Base-by-base conservation (phyloP, 2,113 vertebrate genomes). In the Vicugna pacos region DNA sequence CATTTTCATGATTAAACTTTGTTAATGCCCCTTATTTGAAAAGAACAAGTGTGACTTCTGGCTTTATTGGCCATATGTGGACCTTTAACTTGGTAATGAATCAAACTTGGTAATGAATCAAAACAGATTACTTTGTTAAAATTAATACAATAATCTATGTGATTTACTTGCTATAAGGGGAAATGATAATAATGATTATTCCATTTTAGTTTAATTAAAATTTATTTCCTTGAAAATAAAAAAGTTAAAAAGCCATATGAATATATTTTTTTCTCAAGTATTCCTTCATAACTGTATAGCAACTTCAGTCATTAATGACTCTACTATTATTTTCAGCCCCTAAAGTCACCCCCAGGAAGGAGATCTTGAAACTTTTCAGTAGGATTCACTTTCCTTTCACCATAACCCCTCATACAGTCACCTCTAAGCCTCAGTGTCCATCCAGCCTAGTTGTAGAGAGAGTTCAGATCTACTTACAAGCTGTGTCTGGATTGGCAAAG, bases 101-200 rank as follows among this genome's bases (percentile, higher is more conserved):
- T 79, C 52, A 93, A 98, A 89, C 69, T 28, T 96, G 60, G 89
- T 89, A 86, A 88, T 96, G 13, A 95, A 70, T 79, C 52, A 93
- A 95, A 95, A 32, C 42, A 1, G 91, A 95, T 94, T 28, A 85
- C 80, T 94, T 90, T 60, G 10, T n/a, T 96, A 48, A 56, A 97
- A 95, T n/a, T 13, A 94, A 56, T 89, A 10, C 4, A 92, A 38
- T 79, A 46, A 79, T n/a, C n/a, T 35, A 38, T 4, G 42, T 65
- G 50, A 65, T 83, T 81, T 48, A 92, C 87, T 83, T 86, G 20
- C 11, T n/a, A 58, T 54, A 72, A 91, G 24, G 10, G 19, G 14
- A 96, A 96, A 76, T 42, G 5, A 26, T 92, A 48, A 75, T 80
- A 67, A 94, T 91, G 17, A 28, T 83, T 89, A 19, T 24, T 96